Evolutionary conservation across 2,888 invertebrate genomes (phyloP).

Genomic region (Drosophila mercatorum): DNA sequence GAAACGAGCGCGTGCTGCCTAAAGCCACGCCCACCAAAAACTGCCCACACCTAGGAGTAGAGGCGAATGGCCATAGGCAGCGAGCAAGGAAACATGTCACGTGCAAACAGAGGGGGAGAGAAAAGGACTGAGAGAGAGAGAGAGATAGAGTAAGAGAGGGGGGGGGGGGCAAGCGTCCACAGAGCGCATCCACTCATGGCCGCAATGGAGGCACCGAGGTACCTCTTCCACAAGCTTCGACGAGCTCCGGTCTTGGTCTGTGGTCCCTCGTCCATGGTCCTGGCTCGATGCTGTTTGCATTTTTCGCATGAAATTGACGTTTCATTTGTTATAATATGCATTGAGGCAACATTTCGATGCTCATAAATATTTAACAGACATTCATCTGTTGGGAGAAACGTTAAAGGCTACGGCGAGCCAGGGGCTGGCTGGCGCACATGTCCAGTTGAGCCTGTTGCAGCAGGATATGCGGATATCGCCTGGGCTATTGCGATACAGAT

Average conservation of each 20-base stretch:
- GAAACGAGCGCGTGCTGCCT: constrained; percentile 16
- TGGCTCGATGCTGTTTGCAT: constrained; percentile 55
- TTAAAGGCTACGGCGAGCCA: constrained; percentile 35
- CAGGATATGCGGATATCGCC: constrained; percentile 40
- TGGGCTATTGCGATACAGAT: constrained; percentile 35
- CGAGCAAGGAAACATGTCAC: constrained; percentile 53
- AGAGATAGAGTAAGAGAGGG: background rate
- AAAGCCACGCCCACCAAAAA: constrained; percentile 23
- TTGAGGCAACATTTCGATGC: constrained; percentile 77
- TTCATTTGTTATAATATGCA: constrained; percentile 79
- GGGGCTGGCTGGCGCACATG: background rate
- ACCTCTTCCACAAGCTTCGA: constrained; percentile 19
- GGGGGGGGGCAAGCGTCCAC: background rate
- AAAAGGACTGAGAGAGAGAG: background rate
- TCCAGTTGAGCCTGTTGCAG: constrained; percentile 35
- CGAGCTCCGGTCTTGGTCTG: constrained; percentile 20
- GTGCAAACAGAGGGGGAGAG: constrained; percentile 26
- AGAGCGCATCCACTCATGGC: constrained; percentile 21
- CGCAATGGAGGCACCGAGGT: constrained; percentile 24
- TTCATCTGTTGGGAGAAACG: constrained; percentile 69
- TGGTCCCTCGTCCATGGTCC: constrained; percentile 2
- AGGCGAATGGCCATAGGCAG: constrained; percentile 34
- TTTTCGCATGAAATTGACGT: constrained; percentile 75
- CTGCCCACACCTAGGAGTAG: constrained; percentile 30
- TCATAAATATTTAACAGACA: constrained; percentile 77